Evolutionary conservation across 2,888 invertebrate species (phyloP).

Genomic region (Blera fallax): DNA sequence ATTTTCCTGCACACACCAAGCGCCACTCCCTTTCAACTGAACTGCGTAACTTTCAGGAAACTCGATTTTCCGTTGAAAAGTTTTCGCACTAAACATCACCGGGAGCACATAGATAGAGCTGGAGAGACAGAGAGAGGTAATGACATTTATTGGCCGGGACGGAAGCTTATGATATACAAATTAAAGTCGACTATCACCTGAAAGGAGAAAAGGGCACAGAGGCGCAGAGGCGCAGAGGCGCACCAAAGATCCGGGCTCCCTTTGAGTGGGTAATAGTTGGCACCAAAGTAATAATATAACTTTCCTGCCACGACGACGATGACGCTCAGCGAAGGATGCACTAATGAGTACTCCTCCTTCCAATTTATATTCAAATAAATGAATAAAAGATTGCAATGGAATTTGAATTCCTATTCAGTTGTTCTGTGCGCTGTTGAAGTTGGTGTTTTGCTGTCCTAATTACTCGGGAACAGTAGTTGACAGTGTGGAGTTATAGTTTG

Average conservation of each 20-base stretch:
- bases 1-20: background rate
- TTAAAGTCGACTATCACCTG: constrained; percentile 68
- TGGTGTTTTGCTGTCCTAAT: constrained; percentile 61
- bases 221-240: constrained; percentile 3
- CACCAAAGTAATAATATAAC: constrained; percentile 1
- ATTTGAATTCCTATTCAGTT: constrained; percentile 51
- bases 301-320: constrained; percentile 4
- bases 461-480: constrained; percentile 30
- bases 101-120: background rate
- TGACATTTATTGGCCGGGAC: constrained; percentile 66
- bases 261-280: constrained; percentile 46
- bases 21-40: background rate
- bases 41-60: constrained; percentile 44
- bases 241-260: background rate
- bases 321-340: constrained; percentile 14
- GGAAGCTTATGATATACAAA: constrained; percentile 66
- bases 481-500: constrained; percentile 22
- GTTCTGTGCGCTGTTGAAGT: constrained; percentile 24
- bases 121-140: constrained; percentile 45
- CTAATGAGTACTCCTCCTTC: constrained; percentile 46
- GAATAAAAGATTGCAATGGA: constrained; percentile 58
- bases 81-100: constrained; percentile 61
- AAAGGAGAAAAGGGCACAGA: too few relatives aligned
- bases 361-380: constrained; percentile 61
- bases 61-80: constrained; percentile 55